Conservation (phyloP, 2,888 invertebrate genomes). For the Herminia tarsipennalis region DNA sequence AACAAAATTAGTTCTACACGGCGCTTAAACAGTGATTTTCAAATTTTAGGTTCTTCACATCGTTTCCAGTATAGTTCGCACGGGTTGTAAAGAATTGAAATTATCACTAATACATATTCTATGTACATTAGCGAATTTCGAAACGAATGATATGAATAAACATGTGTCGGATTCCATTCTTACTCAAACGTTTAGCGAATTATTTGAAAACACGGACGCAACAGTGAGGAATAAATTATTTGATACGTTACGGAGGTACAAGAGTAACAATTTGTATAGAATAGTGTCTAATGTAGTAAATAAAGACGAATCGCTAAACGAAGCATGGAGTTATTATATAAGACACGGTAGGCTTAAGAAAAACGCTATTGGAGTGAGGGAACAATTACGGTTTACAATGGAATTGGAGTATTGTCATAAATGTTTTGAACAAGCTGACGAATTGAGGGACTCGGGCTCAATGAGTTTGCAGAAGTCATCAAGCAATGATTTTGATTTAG, state of each 20-base stretch:
- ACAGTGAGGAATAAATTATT: constrained; percentile 49
- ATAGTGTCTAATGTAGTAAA: constrained; percentile 44
- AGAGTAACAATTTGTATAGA: constrained; percentile 40
- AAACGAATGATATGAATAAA: constrained; percentile 47
- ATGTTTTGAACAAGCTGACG: constrained; percentile 45
- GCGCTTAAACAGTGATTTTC: constrained; percentile 4
- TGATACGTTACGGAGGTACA: constrained; percentile 31
- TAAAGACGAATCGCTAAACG: constrained; percentile 42
- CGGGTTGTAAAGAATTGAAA: constrained; percentile 59
- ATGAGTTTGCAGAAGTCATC: constrained; percentile 28
- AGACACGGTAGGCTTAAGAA: constrained; percentile 21
- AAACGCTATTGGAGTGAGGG: constrained; percentile 24
- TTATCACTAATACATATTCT: constrained; percentile 55
- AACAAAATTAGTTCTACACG: not conserved
- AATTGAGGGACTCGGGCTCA: constrained; percentile 7
- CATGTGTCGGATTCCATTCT: constrained; percentile 38
- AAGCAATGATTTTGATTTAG: constrained; percentile 66
- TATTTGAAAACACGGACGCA: constrained; percentile 46
- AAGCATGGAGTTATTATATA: constrained; percentile 42
- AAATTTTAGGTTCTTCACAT: constrained; percentile 62
- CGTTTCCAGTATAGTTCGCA: constrained; percentile 51
- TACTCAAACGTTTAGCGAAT: constrained; percentile 43
- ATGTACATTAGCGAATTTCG: constrained; percentile 51
- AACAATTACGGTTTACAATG: constrained; percentile 32
- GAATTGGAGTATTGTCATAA: constrained; percentile 52